Percentiles rank a stretch among this genome's conserved stretches.
These are phyloP conservation scores for Galerucella nymphaeae DNA, from an alignment of 2,888 invertebrate species.

Conservation along the genomic window DNA sequence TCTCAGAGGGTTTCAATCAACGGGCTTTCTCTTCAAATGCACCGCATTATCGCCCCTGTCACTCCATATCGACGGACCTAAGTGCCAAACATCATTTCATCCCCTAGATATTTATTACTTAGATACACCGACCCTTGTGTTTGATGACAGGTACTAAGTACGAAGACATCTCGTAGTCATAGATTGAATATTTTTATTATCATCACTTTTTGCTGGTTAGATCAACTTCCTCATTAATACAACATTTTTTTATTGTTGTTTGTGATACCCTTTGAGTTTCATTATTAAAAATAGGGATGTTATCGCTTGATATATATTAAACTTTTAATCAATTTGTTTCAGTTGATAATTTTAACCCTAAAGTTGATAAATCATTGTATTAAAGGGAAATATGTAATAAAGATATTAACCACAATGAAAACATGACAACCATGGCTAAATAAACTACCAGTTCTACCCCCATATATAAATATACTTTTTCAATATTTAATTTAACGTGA, in stretches of 20 bases:
- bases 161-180: not conserved
- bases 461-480: not conserved
- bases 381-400: not conserved
- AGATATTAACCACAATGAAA: constrained; percentile 10
- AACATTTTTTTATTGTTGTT: not conserved
- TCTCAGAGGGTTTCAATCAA: constrained; percentile 33
- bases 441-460: not conserved
- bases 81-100: constrained; percentile 33
- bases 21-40: constrained; percentile 18
- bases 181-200: not conserved
- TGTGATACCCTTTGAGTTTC: not conserved
- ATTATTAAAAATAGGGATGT: constrained; percentile 5
- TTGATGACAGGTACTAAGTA: constrained; percentile 18
- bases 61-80: constrained; percentile 31
- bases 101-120: constrained; percentile 31
- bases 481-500: not conserved
- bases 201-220: not conserved
- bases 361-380: not conserved
- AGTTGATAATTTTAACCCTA: not conserved
- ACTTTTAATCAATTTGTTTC: not conserved
- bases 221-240: not conserved
- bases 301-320: not conserved
- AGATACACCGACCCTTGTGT: constrained; percentile 23
- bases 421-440: constrained; percentile 14
- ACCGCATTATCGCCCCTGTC: constrained; percentile 30